Conservation (phyloP, 2,888 invertebrate genomes). For the Polymixis flavicincta region DNA sequence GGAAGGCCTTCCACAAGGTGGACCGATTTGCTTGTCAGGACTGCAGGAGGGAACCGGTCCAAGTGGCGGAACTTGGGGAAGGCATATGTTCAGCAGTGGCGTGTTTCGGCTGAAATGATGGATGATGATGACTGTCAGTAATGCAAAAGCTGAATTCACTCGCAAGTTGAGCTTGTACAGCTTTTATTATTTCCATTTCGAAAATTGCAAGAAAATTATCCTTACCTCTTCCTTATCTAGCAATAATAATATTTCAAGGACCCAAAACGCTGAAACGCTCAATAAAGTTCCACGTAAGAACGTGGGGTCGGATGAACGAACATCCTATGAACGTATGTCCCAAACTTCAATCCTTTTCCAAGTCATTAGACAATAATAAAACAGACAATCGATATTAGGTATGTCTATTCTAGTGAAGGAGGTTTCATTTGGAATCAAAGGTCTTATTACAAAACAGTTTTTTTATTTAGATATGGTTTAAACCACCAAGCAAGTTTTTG, state of each 20-base stretch:
- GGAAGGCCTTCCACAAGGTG: too few relatives aligned
- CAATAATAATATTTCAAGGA: conserved; percentile 2
- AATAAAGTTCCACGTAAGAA: background rate
- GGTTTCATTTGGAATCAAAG: background rate
- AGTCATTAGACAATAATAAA: conserved; percentile 38
- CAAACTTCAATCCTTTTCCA: conserved; percentile 16
- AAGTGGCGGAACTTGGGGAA: too few relatives aligned
- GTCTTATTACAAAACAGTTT: too few relatives aligned
- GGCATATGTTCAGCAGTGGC: too few relatives aligned
- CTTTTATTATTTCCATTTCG: background rate
- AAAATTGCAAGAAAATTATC: background rate
- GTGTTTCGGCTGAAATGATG: too few relatives aligned
- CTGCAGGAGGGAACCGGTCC: too few relatives aligned
- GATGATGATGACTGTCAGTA: too few relatives aligned
- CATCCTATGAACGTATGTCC: background rate
- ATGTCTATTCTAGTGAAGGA: conserved; percentile 1
- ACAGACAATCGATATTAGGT: conserved; percentile 10
- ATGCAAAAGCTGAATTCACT: background rate
- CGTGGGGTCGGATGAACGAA: conserved; percentile 12
- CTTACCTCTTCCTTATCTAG: background rate
- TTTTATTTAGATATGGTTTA: too few relatives aligned
- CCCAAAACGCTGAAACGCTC: background rate
- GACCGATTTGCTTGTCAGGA: too few relatives aligned
- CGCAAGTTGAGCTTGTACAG: background rate
- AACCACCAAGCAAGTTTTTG: too few relatives aligned